phyloP scores from a whole-genome alignment of 2,888 invertebrate species.

The Lasioglossum marginatum region DNA sequence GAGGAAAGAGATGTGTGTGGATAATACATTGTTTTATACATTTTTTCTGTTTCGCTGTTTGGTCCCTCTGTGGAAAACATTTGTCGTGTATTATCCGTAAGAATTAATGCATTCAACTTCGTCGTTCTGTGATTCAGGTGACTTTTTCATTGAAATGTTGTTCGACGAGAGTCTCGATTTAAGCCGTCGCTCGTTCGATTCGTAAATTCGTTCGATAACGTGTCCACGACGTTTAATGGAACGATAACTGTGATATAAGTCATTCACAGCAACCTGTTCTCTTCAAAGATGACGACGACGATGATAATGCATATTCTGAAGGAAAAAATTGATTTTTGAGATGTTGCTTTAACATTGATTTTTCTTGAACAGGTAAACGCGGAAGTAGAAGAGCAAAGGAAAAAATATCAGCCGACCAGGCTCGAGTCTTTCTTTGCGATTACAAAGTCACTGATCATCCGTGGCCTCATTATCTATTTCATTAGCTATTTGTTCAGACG shows the following conservation, averaged over 20 bases:
- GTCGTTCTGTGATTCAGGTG: not conserved
- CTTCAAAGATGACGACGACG: not conserved
- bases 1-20: slow-evolving; percentile 76
- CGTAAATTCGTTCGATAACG: not conserved
- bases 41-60: slow-evolving; percentile 21
- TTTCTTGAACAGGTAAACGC: slow-evolving; percentile 72
- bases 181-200: not conserved
- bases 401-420: slow-evolving; percentile 72
- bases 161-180: not conserved
- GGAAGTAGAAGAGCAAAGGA: slow-evolving; percentile 74
- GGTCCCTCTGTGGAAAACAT: slow-evolving; percentile 5
- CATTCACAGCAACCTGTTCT: slow-evolving; percentile 50
- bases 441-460: slow-evolving; percentile 93
- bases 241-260: slow-evolving; percentile 23
- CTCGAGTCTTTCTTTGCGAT: slow-evolving; percentile 92
- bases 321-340: not conserved
- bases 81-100: slow-evolving; percentile 6
- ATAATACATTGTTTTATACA: slow-evolving; percentile 21
- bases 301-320: slow-evolving; percentile 15
- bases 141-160: not conserved
- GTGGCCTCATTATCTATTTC: slow-evolving; percentile 96
- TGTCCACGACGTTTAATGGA: not conserved
- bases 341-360: not conserved
- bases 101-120: slow-evolving; percentile 11
- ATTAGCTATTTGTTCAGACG: slow-evolving; percentile 94